phyloP scores from a whole-genome alignment of 64 coral and sea anemone species.

The Porites lutea region DNA sequence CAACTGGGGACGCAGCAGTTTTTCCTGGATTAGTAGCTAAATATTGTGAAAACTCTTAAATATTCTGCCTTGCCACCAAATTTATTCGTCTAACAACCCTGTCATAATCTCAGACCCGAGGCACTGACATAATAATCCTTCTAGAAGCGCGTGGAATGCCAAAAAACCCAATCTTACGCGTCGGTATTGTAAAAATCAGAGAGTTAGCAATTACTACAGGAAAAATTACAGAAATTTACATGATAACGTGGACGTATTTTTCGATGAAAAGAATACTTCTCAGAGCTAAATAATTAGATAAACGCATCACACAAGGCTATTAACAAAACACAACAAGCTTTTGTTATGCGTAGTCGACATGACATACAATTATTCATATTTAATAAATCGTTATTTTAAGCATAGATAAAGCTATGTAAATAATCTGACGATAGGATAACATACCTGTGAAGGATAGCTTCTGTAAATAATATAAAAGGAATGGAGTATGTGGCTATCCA shows the following conservation, averaged over 20 bases:
- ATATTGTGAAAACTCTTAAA: too few species aligned
- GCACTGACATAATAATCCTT: too few species aligned
- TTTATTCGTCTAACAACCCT: too few species aligned
- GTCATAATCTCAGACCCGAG: too few species aligned
- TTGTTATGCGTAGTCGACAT: not conserved
- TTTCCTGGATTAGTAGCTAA: too few species aligned
- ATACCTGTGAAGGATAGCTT: slow-evolving; percentile 66
- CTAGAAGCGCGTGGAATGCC: too few species aligned
- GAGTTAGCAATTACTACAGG: too few species aligned
- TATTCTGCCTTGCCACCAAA: too few species aligned
- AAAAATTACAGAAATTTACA: too few species aligned
- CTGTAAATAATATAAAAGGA: slow-evolving; percentile 47
- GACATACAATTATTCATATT: not conserved
- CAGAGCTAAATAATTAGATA: not conserved
- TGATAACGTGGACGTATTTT: not conserved
- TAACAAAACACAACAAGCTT: not conserved
- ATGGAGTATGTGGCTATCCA: slow-evolving; percentile 39
- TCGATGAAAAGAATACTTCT: not conserved
- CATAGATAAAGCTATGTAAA: not conserved
- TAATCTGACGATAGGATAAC: not conserved
- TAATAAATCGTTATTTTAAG: not conserved
- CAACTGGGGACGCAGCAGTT: too few species aligned
- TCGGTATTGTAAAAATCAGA: too few species aligned
- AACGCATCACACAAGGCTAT: not conserved
- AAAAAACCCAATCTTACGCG: too few species aligned